Percentiles rank a stretch among this genome's conserved stretches.
Evolutionary conservation across 1,140 invertebrate species (phyloP).

Genomic region (Chrysomallon squamiferum): DNA sequence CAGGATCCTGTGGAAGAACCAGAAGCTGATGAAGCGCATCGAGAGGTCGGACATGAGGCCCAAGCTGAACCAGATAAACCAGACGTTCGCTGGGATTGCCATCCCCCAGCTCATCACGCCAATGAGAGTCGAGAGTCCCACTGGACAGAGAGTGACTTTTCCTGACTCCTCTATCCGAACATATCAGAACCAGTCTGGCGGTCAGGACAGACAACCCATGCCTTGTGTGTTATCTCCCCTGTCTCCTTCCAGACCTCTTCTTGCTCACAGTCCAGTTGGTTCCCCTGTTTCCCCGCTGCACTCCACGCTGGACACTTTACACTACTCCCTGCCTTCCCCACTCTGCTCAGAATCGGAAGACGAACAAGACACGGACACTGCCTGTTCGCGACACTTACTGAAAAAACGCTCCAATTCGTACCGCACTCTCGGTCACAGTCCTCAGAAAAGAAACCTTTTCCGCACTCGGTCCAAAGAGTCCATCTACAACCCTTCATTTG

Average conservation of each 20-base stretch:
- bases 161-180: background rate
- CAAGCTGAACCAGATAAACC: constrained; percentile 21
- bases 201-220: background rate
- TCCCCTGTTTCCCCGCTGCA: background rate
- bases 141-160: background rate
- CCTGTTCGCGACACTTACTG: constrained; percentile 1
- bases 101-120: constrained; percentile 13
- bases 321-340: background rate
- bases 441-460: background rate
- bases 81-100: constrained; percentile 20
- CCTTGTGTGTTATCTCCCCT: constrained; percentile 1
- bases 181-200: background rate
- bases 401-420: constrained; percentile 15
- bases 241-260: background rate
- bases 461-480: constrained; percentile 1
- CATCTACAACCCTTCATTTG: constrained; percentile 1
- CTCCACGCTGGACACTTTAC: background rate
- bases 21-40: constrained; percentile 46
- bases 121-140: background rate
- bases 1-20: constrained; percentile 63
- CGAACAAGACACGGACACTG: constrained; percentile 5
- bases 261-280: background rate
- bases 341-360: background rate
- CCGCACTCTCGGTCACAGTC: constrained; percentile 10
- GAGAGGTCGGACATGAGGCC: constrained; percentile 40